Evolutionary conservation across 2,797 vertebrate species (phyloP).

Genomic region (Xenentodon cancila): DNA sequence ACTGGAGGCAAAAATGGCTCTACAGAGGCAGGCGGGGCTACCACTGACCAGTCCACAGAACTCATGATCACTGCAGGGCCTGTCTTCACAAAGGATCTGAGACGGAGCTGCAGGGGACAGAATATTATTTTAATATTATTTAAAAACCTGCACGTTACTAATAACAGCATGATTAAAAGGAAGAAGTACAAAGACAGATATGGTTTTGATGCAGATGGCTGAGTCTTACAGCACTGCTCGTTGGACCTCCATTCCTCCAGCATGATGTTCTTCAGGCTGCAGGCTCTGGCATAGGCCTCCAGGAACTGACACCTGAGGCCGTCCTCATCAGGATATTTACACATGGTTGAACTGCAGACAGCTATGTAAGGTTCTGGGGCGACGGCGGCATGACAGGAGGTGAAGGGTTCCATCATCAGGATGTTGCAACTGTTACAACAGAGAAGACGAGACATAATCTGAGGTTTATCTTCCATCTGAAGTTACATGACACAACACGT

Average conservation of each 20-base stretch:
- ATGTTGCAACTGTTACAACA: conserved; percentile 26
- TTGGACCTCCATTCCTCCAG: conserved; percentile 3
- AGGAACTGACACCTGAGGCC: conserved; percentile 23
- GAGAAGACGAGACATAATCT: not conserved
- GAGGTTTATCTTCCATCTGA: too few species aligned
- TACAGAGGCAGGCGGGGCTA: conserved; percentile 39
- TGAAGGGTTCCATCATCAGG: conserved; percentile 18
- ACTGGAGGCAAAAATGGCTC: conserved; percentile 39
- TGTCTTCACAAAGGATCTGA: conserved; percentile 30
- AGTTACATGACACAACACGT: too few species aligned
- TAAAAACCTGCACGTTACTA: too few species aligned
- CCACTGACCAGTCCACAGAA: conserved; percentile 38
- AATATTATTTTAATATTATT: not conserved
- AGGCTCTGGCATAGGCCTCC: conserved; percentile 20
- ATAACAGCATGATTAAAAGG: not conserved
- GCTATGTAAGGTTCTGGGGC: conserved; percentile 19
- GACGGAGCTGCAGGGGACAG: conserved; percentile 7
- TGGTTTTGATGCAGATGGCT: not conserved
- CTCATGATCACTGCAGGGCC: conserved; percentile 52
- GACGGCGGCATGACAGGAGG: not conserved
- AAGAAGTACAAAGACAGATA: accelerated
- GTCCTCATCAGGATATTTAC: conserved; percentile 24
- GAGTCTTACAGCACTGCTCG: conserved; percentile 5
- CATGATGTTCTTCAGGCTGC: not conserved
- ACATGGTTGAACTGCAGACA: conserved; percentile 23